Evolutionary conservation across 35 echinoderm and acorn worm species (phyloP).

Genomic region (Apostichopus parvimensis): DNA sequence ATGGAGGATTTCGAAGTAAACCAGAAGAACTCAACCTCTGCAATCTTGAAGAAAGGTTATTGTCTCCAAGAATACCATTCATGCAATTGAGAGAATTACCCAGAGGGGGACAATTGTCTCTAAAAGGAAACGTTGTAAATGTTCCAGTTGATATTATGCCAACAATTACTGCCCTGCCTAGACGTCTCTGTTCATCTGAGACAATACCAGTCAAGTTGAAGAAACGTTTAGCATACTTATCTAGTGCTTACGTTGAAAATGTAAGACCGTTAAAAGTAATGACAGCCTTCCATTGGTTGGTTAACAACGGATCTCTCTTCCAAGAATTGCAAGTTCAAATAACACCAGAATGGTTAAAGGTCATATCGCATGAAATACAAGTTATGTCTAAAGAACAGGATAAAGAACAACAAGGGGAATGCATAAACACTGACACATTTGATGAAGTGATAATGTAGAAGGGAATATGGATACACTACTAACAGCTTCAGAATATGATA

Average conservation of each 20-base stretch:
- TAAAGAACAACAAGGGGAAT: no score
- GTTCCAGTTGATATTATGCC: slow-evolving; percentile 47
- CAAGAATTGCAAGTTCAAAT: not conserved
- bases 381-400: no score
- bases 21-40: slow-evolving; percentile 26
- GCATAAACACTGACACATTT: no score
- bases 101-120: slow-evolving; percentile 51
- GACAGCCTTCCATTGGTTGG: not conserved
- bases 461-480: no score
- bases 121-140: slow-evolving; percentile 59
- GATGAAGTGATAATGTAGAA: no score
- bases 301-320: not conserved
- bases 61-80: slow-evolving; percentile 54
- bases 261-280: not conserved
- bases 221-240: not conserved
- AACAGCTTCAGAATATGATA: no score
- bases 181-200: not conserved
- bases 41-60: slow-evolving; percentile 39
- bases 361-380: no score
- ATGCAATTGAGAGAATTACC: slow-evolving; percentile 53
- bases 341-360: no score
- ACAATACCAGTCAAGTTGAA: no score
- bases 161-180: slow-evolving; percentile 21
- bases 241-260: not conserved
- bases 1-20: slow-evolving; percentile 12